Evolutionary conservation across 2,888 invertebrate genomes (phyloP), one percentile per base, ranked within the genome.

Genomic region (Marasmarcha lunaedactyla): DNA sequence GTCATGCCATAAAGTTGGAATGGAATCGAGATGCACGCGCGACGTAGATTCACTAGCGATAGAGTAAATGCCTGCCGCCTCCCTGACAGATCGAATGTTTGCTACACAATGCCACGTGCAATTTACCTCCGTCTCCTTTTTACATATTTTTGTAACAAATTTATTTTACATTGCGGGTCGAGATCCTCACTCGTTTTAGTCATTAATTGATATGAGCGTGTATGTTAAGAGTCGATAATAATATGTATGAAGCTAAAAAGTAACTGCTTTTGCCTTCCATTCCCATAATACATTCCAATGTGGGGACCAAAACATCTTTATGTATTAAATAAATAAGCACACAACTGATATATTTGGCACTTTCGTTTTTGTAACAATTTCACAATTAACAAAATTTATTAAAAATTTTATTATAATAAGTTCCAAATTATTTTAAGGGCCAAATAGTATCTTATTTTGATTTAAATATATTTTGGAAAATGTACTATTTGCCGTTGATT

Each of bases 51-150:
- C 72, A 70, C 61, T 77, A 76, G 70, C 54, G 60, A 55, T 77
- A 74, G 71, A 66, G 67, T 78, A 74, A 79, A 76, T 78, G 81
- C 81, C 81, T 81, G 77, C 81, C 70, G 79, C 79, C 79, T 79
- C 63, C 54, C 63, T 62, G 62, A 63, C 58, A 71, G 62, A 63
- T 60, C 63, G 69, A 70, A 72, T 74, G 73, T 76, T 73, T 66
- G 74, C 73, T 76, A 69, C 65, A 73, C 61, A 81, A 79, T 78
- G 81, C 79, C 81, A 77, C 69, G 79, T 77, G 78, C 81, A 79
- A 79, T 76, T 72, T 66, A 77, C 69, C 78, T 76, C 78, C 79
- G 78, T 78, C 74, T 72, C 66, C 3, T 20, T 20, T 7, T 5
- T 20, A 20, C 20, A 20, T 7, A 20, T 5, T 20, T 20, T 20